Evolutionary conservation across 2,888 invertebrate species (phyloP), one percentile per base, ranked within the genome.

Genomic region (Dolichomitus sp.): DNA sequence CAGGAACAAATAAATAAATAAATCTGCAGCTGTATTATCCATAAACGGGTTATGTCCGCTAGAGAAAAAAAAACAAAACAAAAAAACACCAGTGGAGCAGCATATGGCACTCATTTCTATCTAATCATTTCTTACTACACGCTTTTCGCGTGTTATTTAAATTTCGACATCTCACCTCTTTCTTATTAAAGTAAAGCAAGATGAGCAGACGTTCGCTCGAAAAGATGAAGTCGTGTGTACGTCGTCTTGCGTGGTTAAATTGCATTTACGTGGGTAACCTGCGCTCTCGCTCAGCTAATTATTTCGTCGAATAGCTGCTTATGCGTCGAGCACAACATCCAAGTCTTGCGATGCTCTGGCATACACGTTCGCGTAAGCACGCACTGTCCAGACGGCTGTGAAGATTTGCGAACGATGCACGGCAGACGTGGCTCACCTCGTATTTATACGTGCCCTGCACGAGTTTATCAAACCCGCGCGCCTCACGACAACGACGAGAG

Each of bases 391-490:
- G 40, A 30, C 19, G 12, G 17, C n/a, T 76, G 54, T 70, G 69
- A 85, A 76, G 77, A 83, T 80, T 83, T 75, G 70, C 82, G 84
- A 85, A 79, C 83, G 80, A 75, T 73, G 80, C 63, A 50, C 30
- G 57, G 78, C 59, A 63, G 63, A 57, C 19, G 57, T 30, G n/a
- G 68, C 59, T 63, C 40, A 42, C 19, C 59, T 40, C 63, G 74
- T 84, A 59, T 77, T 40, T 76, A 73, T 63, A 27, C 57, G 75
- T 54, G 52, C 19, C 45, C 40, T 68, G 73, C 78, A 76, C 82
- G 78, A 86, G 83, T 88, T 88, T 88, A 89, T 88, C 86, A 87
- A 89, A 86, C 72, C 76, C 50, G 70, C 59, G 66, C 63, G 70
- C 59, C 74, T 33, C 65, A 69, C 54, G 59, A 45, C 45, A 50